These are phyloP conservation scores for Butorides virescens DNA, from an alignment of 2,113 vertebrate genomes.

Conservation along the genomic window DNA sequence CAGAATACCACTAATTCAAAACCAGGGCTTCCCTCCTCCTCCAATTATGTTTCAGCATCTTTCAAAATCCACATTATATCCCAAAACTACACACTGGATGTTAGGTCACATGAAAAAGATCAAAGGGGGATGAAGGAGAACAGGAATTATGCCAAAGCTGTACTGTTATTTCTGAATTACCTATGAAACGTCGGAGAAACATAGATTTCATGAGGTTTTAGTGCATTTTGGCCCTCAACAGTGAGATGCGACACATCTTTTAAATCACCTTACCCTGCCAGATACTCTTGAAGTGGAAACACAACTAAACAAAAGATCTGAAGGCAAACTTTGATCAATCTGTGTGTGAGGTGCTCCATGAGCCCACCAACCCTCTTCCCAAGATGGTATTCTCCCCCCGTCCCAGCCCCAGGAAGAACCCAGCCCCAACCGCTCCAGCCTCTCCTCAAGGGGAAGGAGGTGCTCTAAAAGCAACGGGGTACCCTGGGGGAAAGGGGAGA, in stretches of 20 bases:
- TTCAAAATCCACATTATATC: neutral
- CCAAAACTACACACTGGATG: neutral
- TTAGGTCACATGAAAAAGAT: neutral
- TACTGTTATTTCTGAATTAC: neutral
- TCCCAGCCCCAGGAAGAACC: neutral
- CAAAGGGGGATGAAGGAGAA: neutral
- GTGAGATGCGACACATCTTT: neutral
- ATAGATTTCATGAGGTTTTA: neutral
- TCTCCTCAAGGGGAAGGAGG: neutral
- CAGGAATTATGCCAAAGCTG: neutral
- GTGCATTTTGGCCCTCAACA: neutral
- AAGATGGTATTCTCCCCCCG: neutral
- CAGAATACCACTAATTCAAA: neutral
- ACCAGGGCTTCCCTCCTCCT: neutral
- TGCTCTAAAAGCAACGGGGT: neutral
- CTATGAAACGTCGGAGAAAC: neutral
- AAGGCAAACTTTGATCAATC: neutral
- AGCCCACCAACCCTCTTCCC: constrained; percentile 2
- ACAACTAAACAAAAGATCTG: neutral
- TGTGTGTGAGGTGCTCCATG: neutral
- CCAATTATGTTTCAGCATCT: neutral
- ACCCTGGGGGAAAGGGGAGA: neutral
- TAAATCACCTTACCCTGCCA: neutral
- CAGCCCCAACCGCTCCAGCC: neutral
- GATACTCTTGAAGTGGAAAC: neutral